Evolutionary conservation across 2,888 invertebrate species (phyloP).

Genomic region (Gibbula magus): DNA sequence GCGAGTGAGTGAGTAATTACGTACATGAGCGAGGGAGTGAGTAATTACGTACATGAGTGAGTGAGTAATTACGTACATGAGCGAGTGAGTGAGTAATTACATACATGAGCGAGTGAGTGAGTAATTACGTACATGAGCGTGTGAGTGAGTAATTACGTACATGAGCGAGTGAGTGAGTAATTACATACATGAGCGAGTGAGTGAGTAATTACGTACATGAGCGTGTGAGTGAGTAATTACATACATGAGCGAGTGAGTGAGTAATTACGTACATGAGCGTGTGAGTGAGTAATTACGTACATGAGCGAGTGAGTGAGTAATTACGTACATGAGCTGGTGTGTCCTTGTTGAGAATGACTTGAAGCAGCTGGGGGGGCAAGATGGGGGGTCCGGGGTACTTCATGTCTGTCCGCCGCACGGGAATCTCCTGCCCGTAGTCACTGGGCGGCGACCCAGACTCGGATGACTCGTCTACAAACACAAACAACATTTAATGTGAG

Average conservation of each 20-base stretch:
- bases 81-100: too few species aligned
- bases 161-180: too few species aligned
- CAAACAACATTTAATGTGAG: neutral
- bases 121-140: too few species aligned
- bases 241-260: neutral
- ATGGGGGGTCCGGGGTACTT: conserved; percentile 95
- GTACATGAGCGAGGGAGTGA: too few species aligned
- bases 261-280: neutral
- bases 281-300: too few species aligned
- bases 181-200: too few species aligned
- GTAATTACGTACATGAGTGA: too few species aligned
- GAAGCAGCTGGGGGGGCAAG: conserved; percentile 96
- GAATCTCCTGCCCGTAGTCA: conserved; percentile 85
- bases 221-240: conserved; percentile 83
- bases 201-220: conserved; percentile 74
- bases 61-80: too few species aligned
- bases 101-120: too few species aligned
- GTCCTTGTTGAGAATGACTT: conserved; percentile 99
- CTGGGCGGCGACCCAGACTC: conserved; percentile 60
- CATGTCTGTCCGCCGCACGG: conserved; percentile 93
- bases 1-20: too few species aligned
- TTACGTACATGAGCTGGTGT: conserved; percentile 82
- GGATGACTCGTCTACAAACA: conserved; percentile 26
- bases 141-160: too few species aligned
- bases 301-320: neutral